These are phyloP conservation scores for Pseudomyrmex flavicornis DNA, from an alignment of 1,140 invertebrate species.

Conservation along the genomic window DNA sequence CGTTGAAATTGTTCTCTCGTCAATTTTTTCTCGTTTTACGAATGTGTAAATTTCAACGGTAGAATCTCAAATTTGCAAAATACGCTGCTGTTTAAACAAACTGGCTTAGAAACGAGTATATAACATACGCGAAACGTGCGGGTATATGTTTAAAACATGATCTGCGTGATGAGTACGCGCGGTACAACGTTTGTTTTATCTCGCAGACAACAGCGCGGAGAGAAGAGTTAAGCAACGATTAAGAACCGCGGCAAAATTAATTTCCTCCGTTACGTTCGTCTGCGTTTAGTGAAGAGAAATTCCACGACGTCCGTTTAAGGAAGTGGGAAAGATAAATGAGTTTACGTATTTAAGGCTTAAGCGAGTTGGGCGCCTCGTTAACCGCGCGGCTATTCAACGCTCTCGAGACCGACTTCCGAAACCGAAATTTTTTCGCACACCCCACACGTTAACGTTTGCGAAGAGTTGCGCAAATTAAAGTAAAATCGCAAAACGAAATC, in stretches of 20 bases:
- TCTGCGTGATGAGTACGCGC: background rate
- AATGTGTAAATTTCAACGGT: too few species aligned
- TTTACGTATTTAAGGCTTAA: conserved; percentile 45
- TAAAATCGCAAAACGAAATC: too few species aligned
- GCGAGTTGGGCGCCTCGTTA: conserved; percentile 29
- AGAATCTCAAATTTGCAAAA: too few species aligned
- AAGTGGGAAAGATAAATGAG: conserved; percentile 36
- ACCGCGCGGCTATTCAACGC: background rate
- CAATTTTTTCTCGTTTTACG: too few species aligned
- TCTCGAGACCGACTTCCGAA: background rate
- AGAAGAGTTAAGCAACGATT: conserved; percentile 16
- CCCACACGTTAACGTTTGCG: background rate
- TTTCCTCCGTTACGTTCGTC: conserved; percentile 20
- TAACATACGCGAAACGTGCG: too few species aligned
- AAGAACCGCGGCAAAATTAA: conserved; percentile 31
- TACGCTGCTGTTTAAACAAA: too few species aligned
- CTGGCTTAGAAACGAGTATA: too few species aligned
- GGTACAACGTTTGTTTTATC: background rate
- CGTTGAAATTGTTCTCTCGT: too few species aligned
- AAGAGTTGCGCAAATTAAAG: too few species aligned
- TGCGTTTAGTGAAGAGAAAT: background rate
- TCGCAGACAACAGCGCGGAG: background rate
- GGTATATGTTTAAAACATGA: too few species aligned
- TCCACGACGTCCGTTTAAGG: conserved; percentile 4
- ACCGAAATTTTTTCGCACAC: background rate